These are phyloP conservation scores for Girardinus metallicus DNA, from an alignment of 2,797 vertebrate species.

Conservation along the genomic window DNA sequence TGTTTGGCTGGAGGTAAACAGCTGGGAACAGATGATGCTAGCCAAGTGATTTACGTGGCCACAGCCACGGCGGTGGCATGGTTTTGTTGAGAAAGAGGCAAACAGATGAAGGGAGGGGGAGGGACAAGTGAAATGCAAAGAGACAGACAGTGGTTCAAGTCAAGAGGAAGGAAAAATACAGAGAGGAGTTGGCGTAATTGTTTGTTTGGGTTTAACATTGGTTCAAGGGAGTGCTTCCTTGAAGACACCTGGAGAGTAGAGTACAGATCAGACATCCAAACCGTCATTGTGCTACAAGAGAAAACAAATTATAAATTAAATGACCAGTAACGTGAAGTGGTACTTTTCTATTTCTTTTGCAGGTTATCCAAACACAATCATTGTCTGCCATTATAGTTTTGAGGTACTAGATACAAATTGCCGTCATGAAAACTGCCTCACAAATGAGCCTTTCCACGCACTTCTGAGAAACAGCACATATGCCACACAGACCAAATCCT, in stretches of 20 bases:
- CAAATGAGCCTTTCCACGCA: slow-evolving; percentile 67
- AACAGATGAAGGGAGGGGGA: slow-evolving; percentile 44
- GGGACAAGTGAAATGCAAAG: slow-evolving; percentile 27
- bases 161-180: slow-evolving; percentile 33
- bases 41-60: slow-evolving; percentile 73
- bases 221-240: slow-evolving; percentile 21
- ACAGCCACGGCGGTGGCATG: slow-evolving; percentile 63
- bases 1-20: slow-evolving; percentile 81
- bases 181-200: slow-evolving; percentile 39
- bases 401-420: slow-evolving; percentile 45
- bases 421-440: slow-evolving; percentile 60
- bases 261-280: slow-evolving; percentile 19
- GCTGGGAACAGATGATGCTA: slow-evolving; percentile 78
- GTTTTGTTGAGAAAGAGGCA: slow-evolving; percentile 69
- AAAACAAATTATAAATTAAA: neutral
- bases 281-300: slow-evolving; percentile 3
- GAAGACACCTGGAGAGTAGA: slow-evolving; percentile 44
- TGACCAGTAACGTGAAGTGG: neutral
- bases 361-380: slow-evolving; percentile 16
- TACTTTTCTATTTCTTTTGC: neutral
- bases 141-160: slow-evolving; percentile 37
- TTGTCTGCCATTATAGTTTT: slow-evolving; percentile 35
- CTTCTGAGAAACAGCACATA: slow-evolving; percentile 81
- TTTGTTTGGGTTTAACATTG: slow-evolving; percentile 38
- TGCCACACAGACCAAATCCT: slow-evolving; percentile 77